Evolutionary conservation across 2,113 vertebrate species (phyloP).

Genomic region (Brienomyrus brachyistius): DNA sequence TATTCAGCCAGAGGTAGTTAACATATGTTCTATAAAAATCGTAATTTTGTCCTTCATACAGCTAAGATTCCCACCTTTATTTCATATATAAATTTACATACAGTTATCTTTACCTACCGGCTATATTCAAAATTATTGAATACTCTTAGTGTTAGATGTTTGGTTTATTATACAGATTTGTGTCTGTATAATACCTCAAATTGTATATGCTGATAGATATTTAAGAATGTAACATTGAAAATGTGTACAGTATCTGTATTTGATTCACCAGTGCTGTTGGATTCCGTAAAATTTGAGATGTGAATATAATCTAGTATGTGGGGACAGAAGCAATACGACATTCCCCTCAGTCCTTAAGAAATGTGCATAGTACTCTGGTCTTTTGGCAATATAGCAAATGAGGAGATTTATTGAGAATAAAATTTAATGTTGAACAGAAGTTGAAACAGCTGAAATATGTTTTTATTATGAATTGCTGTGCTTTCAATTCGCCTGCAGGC

Average conservation of each 20-base stretch:
- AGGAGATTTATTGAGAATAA: conserved; percentile 5
- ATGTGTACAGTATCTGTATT: not conserved
- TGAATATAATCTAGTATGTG: not conserved
- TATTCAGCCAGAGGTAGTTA: not conserved
- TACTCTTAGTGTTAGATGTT: not conserved
- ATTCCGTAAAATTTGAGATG: not conserved
- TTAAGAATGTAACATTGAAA: not conserved
- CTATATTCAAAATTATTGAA: not conserved
- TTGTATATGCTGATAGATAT: not conserved
- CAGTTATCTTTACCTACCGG: not conserved
- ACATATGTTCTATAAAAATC: not conserved
- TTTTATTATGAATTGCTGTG: conserved; percentile 41
- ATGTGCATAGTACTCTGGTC: not conserved
- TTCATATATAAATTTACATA: not conserved
- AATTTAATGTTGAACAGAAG: not conserved
- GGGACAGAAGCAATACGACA: not conserved
- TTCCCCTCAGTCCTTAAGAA: not conserved
- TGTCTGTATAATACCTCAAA: not conserved
- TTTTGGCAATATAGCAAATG: not conserved
- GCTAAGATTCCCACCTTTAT: not conserved
- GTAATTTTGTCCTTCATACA: not conserved
- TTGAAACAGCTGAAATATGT: conserved; percentile 12
- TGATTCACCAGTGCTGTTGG: not conserved
- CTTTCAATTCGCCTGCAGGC: conserved; percentile 42
- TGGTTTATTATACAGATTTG: not conserved